A percentile compares a stretch with the other conserved stretches of the same genome.
Conservation (phyloP, 2,797 vertebrate genomes). For the Ficedula albicollis region DNA sequence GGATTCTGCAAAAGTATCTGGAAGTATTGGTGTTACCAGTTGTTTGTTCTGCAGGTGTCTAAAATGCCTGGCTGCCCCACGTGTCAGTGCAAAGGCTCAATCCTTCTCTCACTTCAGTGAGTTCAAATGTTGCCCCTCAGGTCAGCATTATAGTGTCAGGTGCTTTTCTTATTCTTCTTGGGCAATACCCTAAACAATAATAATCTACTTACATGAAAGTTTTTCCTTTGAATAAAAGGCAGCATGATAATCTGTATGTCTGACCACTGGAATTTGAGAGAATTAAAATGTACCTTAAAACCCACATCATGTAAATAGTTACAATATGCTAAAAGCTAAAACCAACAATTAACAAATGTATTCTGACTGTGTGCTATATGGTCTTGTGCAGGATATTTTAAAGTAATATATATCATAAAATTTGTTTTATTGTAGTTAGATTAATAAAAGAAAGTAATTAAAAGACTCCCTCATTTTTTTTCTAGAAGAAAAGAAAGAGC, state of each 20-base stretch:
- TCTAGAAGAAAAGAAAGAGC: neutral
- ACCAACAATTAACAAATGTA: neutral
- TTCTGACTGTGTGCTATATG: neutral
- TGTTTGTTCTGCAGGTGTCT: neutral
- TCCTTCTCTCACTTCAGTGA: neutral
- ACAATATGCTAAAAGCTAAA: neutral
- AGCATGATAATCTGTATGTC: neutral
- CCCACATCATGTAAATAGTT: neutral
- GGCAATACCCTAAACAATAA: neutral
- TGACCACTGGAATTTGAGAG: neutral
- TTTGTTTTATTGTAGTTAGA: slow-evolving; percentile 51
- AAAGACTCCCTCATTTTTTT: neutral
- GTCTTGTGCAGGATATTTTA: neutral
- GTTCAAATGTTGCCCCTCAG: neutral
- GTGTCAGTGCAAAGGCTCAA: neutral
- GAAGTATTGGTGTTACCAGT: neutral
- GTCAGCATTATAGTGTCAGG: neutral
- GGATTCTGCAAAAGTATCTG: neutral
- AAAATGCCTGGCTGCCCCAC: neutral
- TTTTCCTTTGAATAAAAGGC: neutral
- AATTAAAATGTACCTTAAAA: slow-evolving; percentile 13
- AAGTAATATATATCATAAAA: slow-evolving; percentile 23
- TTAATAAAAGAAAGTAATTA: slow-evolving; percentile 53
- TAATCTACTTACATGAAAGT: neutral
- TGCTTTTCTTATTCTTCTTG: neutral